phyloP scores from a whole-genome alignment of 2,888 invertebrate species.

The Drosophila subsilvestris region DNA sequence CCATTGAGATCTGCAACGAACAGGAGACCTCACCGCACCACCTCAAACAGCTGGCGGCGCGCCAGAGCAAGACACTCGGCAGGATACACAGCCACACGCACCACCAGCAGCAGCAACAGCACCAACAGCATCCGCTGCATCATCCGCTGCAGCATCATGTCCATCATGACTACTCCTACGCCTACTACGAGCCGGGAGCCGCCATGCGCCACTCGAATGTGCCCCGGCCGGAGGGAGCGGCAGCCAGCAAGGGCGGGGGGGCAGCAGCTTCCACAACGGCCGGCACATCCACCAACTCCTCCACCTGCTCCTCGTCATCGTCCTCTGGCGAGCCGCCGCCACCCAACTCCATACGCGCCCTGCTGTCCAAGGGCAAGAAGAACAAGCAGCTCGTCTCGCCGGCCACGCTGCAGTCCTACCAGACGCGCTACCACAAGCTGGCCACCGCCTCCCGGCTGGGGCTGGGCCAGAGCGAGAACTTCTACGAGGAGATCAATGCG shows the following conservation, averaged over 20 bases:
- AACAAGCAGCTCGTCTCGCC: slow-evolving; percentile 81
- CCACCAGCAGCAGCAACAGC: slow-evolving; percentile 54
- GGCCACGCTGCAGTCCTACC: slow-evolving; percentile 87
- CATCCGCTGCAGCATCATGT: slow-evolving; percentile 36
- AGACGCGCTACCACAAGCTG: slow-evolving; percentile 89
- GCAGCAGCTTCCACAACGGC: background rate
- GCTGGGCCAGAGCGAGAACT: slow-evolving; percentile 64
- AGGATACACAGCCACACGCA: slow-evolving; percentile 4
- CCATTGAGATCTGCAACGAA: slow-evolving; percentile 83
- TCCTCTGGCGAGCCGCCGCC: slow-evolving; percentile 76
- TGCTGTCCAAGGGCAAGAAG: slow-evolving; percentile 83
- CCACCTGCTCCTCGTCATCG: background rate
- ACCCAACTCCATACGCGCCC: slow-evolving; percentile 83
- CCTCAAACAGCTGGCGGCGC: slow-evolving; percentile 51
- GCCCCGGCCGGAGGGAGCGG: slow-evolving; percentile 85
- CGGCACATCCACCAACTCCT: slow-evolving; percentile 31
- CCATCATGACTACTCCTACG: slow-evolving; percentile 90
- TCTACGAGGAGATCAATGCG: slow-evolving; percentile 81
- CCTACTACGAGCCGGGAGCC: slow-evolving; percentile 90
- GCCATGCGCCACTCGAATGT: slow-evolving; percentile 87
- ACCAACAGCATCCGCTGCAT: slow-evolving; percentile 54
- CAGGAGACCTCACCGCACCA: slow-evolving; percentile 62
- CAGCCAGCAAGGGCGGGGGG: background rate
- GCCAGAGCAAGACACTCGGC: slow-evolving; percentile 62
- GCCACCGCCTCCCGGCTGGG: slow-evolving; percentile 13